Conservation (phyloP, 2,797 vertebrate genomes). For the Leptodactylus fallax region DNA sequence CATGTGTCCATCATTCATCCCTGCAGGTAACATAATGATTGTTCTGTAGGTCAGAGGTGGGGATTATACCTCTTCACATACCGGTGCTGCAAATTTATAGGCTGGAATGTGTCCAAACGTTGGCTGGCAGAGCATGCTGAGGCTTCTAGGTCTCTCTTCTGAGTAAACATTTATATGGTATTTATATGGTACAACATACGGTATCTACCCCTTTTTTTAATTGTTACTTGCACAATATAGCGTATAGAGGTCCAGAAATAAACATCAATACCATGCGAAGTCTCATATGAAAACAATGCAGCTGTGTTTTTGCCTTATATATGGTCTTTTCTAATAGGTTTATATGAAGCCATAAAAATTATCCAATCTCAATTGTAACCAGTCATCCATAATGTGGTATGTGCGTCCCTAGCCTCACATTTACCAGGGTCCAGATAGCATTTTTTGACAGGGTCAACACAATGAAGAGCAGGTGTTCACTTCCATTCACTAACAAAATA, state of each 20-base stretch:
- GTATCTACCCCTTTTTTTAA: background rate
- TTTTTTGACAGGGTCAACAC: background rate
- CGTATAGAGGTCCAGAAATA: background rate
- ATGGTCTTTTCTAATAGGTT: background rate
- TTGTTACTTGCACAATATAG: background rate
- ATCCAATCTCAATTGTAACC: too few species aligned
- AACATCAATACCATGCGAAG: background rate
- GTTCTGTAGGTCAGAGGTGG: too few species aligned
- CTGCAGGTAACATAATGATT: constrained; percentile 11
- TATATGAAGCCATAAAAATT: background rate
- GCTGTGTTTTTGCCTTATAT: background rate
- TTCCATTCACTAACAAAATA: background rate
- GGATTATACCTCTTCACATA: background rate
- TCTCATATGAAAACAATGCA: background rate
- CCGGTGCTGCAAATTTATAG: background rate
- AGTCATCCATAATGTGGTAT: too few species aligned
- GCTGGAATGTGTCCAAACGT: background rate
- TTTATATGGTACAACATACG: too few species aligned
- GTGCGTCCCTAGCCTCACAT: background rate
- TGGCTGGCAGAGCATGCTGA: background rate
- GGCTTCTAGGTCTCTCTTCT: too few species aligned
- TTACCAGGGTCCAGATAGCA: background rate
- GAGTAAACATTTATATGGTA: background rate
- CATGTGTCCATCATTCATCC: background rate
- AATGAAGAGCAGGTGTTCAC: background rate